Base-by-base conservation (phyloP, 2,797 vertebrate species). In the Neopelma chrysocephalum region DNA sequence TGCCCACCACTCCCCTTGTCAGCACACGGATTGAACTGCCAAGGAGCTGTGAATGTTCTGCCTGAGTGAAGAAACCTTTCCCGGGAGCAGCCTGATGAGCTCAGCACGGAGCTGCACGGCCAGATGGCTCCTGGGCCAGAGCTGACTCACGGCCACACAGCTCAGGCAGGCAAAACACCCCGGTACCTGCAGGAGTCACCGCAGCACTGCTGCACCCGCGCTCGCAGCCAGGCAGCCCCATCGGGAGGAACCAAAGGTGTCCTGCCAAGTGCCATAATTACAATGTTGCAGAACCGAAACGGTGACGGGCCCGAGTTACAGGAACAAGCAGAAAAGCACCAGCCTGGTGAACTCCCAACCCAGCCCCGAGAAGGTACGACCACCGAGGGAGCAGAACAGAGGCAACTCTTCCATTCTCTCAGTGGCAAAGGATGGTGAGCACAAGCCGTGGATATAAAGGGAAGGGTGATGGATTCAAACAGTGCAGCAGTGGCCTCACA, bases 131-230 rank as follows among this genome's bases (percentile, higher is more conserved):
- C 82, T 26, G 91, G 94, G 51, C 80, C 87, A 83, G 76, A 93
- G 91, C 95, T 96, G 95, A 96, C 91, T 94, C 96, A 94, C 61
- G 71, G 64, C 91, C 79, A 85, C 82, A 53, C 43, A 60, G 76
- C 64, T 73, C 56, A 6, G 87, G 87, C 66, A 70, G 58, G 79
- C 75, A 80, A 71, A 87, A 38, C 45, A 38, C 13, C 5, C 25
- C 81, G 68, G 29, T 26, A 50, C 50, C 81, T 69, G 7, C 81
- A 84, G 66, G 54, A 64, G 42, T 70, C 61, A 54, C n/a, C 47
- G 61, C 31, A 48, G 31, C 60, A 10, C 12, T 9, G 76, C 34
- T 82, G 47, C 23, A 70, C 65, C 62, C 32, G 58, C 81, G 14
- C 47, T 34, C 84, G 56, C 57, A 53, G 76, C 27, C 15, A 42